Evolutionary conservation across 2,797 vertebrate genomes (phyloP).

Genomic region (Odontamblyopus rebecca): DNA sequence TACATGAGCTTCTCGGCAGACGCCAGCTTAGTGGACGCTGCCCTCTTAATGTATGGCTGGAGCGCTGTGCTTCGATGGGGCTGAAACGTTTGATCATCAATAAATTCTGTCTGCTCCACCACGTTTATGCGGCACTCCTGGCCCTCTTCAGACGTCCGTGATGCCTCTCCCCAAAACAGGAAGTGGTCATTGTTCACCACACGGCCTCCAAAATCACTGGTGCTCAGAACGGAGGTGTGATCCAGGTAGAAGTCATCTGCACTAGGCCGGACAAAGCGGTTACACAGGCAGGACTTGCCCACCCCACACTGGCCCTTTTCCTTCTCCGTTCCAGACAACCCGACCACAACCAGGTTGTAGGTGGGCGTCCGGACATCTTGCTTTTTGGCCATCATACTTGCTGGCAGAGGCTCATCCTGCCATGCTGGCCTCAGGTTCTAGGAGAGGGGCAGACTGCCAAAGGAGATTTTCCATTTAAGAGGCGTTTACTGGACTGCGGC

Average conservation of each 20-base stretch:
- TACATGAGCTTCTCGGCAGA: slow-evolving; percentile 99
- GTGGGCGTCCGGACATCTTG: slow-evolving; percentile 94
- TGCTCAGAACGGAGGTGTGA: slow-evolving; percentile 97
- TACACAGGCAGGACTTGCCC: slow-evolving; percentile 98
- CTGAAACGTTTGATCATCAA: slow-evolving; percentile 98
- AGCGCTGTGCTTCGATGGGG: slow-evolving; percentile 96
- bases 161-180: slow-evolving; percentile 96
- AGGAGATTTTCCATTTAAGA: slow-evolving; percentile 69
- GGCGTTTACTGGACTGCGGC: slow-evolving; percentile 54
- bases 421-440: slow-evolving; percentile 79
- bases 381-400: slow-evolving; percentile 97
- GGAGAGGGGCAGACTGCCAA: slow-evolving; percentile 56
- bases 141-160: slow-evolving; percentile 86
- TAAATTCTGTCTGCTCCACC: slow-evolving; percentile 98
- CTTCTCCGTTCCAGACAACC: slow-evolving; percentile 96
- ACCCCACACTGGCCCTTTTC: slow-evolving; percentile 97
- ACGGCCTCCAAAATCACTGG: slow-evolving; percentile 96
- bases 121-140: slow-evolving; percentile 89
- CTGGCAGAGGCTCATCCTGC: slow-evolving; percentile 87
- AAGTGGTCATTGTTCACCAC: slow-evolving; percentile 99
- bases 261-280: slow-evolving; percentile 92
- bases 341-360: slow-evolving; percentile 95
- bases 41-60: slow-evolving; percentile 96
- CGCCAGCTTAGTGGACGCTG: slow-evolving; percentile 91
- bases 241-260: slow-evolving; percentile 96